Conservation (phyloP, 2,888 invertebrate species). For the Hirtodrosophila duncani region DNA sequence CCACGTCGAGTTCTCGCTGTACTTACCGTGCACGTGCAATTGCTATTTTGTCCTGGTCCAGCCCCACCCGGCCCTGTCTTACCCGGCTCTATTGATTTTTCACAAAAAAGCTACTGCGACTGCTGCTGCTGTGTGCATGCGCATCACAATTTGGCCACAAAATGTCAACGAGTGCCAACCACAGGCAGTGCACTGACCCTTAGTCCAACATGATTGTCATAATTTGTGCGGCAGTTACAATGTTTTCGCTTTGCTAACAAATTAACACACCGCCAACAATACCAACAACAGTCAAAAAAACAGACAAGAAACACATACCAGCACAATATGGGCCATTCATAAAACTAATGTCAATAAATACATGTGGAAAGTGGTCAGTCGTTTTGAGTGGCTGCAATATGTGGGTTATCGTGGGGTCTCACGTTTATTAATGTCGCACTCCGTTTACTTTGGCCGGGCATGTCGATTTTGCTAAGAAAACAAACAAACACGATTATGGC, state of each 20-base stretch:
- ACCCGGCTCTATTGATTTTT: constrained; percentile 60
- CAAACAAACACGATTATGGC: constrained; percentile 16
- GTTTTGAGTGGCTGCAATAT: constrained; percentile 24
- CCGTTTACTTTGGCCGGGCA: too few species aligned
- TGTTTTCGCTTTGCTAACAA: constrained; percentile 22
- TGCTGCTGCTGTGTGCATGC: constrained; percentile 25
- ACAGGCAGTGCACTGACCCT: constrained; percentile 34
- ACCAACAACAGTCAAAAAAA: constrained; percentile 12
- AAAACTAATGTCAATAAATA: constrained; percentile 33
- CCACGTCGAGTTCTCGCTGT: too few species aligned
- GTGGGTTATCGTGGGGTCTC: constrained; percentile 30
- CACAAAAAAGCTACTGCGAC: constrained; percentile 37
- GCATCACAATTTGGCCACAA: constrained; percentile 18
- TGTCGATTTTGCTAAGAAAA: constrained; percentile 22
- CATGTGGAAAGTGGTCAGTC: constrained; percentile 15
- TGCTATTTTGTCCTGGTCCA: constrained; percentile 1
- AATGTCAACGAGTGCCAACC: too few species aligned
- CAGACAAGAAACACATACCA: neutral
- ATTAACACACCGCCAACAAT: constrained; percentile 47
- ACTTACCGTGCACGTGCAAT: constrained; percentile 30
- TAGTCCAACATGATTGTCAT: constrained; percentile 35
- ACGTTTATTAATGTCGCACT: constrained; percentile 22
- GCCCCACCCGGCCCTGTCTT: constrained; percentile 39
- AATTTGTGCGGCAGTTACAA: constrained; percentile 20
- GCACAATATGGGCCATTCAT: constrained; percentile 65